Evolutionary conservation across 2,113 vertebrate genomes (phyloP).

Genomic region (Eretmodus cyanostictus): DNA sequence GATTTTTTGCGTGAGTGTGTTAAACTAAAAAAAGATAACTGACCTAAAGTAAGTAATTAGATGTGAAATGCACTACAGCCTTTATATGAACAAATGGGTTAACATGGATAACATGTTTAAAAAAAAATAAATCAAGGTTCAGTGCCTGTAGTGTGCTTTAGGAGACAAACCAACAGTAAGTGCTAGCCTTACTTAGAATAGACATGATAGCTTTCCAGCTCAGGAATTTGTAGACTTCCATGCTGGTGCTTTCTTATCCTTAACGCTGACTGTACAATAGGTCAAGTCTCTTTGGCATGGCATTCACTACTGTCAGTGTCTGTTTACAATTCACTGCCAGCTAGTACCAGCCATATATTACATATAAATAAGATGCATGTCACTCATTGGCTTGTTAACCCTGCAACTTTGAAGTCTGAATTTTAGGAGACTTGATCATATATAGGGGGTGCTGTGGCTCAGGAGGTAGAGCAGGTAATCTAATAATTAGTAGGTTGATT

Average conservation of each 20-base stretch:
- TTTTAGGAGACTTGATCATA: neutral
- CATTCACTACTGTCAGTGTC: neutral
- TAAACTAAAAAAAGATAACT: neutral
- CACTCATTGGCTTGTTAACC: neutral
- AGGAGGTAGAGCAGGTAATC: neutral
- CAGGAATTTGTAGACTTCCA: neutral
- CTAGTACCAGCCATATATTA: neutral
- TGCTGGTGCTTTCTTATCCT: neutral
- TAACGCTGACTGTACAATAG: neutral
- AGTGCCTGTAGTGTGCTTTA: neutral
- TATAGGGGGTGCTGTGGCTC: neutral
- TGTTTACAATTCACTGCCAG: neutral
- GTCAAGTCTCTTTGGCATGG: neutral
- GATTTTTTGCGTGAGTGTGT: neutral
- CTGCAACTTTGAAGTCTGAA: neutral
- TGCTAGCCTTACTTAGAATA: neutral
- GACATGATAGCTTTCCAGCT: neutral
- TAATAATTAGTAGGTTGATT: neutral
- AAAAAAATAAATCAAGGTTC: neutral
- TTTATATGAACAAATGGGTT: neutral
- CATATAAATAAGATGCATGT: neutral
- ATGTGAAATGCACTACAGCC: neutral
- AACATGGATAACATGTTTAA: neutral
- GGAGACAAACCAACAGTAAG: neutral
- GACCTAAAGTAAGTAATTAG: neutral